A percentile compares a stretch with the other conserved stretches of the same genome.
Conservation (phyloP, 2,888 invertebrate genomes). For the Helicoverpa assulta region DNA sequence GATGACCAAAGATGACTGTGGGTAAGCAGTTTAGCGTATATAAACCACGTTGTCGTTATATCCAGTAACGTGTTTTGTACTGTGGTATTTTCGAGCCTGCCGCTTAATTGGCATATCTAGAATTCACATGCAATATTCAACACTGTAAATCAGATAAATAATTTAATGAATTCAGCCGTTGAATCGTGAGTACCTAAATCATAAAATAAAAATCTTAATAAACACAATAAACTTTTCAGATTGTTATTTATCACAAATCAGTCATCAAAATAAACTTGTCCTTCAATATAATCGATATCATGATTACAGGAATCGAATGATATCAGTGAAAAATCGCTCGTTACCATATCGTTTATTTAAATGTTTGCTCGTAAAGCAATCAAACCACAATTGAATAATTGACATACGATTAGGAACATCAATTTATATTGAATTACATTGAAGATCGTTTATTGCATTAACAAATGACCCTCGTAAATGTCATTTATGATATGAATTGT, state of each 20-base stretch:
- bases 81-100: background rate
- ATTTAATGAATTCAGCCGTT: background rate
- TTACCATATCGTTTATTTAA: conserved; percentile 15
- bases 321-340: conserved; percentile 34
- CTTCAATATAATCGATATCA: conserved; percentile 21
- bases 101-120: background rate
- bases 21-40: too few relatives aligned
- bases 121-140: background rate
- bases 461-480: conserved; percentile 45
- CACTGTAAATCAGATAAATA: background rate
- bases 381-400: conserved; percentile 53
- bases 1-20: too few relatives aligned
- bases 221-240: conserved; percentile 7
- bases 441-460: conserved; percentile 37
- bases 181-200: background rate
- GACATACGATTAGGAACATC: conserved; percentile 40
- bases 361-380: conserved; percentile 23
- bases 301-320: conserved; percentile 35
- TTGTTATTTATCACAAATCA: conserved; percentile 12
- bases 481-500: conserved; percentile 36
- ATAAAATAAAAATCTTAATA: background rate
- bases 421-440: conserved; percentile 40
- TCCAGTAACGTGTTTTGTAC: too few relatives aligned
- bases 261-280: conserved; percentile 8
- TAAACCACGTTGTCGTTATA: too few relatives aligned